These are phyloP conservation scores for Himalopsyche anomala DNA, from an alignment of 2,888 invertebrate species.

Conservation along the genomic window DNA sequence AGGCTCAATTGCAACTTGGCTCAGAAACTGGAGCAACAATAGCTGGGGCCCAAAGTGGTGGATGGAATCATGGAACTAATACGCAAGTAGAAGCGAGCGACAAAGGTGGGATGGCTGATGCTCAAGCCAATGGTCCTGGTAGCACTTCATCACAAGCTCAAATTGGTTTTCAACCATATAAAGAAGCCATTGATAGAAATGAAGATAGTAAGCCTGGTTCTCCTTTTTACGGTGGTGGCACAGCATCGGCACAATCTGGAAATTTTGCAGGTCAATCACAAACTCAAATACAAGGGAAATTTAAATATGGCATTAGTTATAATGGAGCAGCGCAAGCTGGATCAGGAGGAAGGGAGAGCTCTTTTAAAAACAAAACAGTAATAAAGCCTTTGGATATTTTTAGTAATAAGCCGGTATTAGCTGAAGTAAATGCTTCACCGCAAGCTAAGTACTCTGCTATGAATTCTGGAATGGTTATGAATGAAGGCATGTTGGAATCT, in stretches of 20 bases:
- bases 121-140: slow-evolving; percentile 89
- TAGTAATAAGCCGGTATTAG: slow-evolving; percentile 53
- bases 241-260: slow-evolving; percentile 87
- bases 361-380: slow-evolving; percentile 68
- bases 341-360: slow-evolving; percentile 81
- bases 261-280: slow-evolving; percentile 87
- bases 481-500: slow-evolving; percentile 68
- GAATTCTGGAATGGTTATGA: slow-evolving; percentile 63
- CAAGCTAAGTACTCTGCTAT: slow-evolving; percentile 45
- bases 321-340: slow-evolving; percentile 90
- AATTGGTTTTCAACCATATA: slow-evolving; percentile 88
- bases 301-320: slow-evolving; percentile 85
- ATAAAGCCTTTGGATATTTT: slow-evolving; percentile 66
- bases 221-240: slow-evolving; percentile 85
- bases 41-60: slow-evolving; percentile 86
- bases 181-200: slow-evolving; percentile 76
- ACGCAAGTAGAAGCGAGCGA: slow-evolving; percentile 88
- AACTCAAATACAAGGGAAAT: slow-evolving; percentile 88
- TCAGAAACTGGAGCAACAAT: slow-evolving; percentile 86
- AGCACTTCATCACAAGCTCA: slow-evolving; percentile 92
- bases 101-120: slow-evolving; percentile 90
- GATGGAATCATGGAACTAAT: slow-evolving; percentile 85
- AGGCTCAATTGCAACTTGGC: slow-evolving; percentile 86
- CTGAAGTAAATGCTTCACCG: slow-evolving; percentile 55
- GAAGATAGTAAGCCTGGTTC: slow-evolving; percentile 72